Conservation (phyloP, 2,113 vertebrate genomes). For the Microcebus tavaratra region DNA sequence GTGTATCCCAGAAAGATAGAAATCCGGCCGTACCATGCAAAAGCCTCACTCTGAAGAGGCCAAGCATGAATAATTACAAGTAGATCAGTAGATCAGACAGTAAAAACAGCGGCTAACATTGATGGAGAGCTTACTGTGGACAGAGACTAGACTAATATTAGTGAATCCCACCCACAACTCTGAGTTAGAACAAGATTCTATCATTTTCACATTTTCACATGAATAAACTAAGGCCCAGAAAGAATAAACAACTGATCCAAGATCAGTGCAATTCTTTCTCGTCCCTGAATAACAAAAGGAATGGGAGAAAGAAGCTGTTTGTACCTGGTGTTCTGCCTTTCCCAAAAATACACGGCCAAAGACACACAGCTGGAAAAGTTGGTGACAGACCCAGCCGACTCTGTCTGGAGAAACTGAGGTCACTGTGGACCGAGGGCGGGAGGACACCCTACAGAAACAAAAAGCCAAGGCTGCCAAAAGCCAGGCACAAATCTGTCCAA, state of each 20-base stretch:
- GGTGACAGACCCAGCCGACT: neutral
- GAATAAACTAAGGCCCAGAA: neutral
- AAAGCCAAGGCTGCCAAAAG: slow-evolving; percentile 49
- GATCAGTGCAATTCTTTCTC: neutral
- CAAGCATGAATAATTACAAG: neutral
- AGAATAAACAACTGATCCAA: neutral
- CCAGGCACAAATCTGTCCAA: slow-evolving; percentile 76
- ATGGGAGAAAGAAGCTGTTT: neutral
- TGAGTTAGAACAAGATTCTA: neutral
- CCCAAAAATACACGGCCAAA: neutral
- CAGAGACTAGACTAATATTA: neutral
- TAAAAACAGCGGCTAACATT: neutral
- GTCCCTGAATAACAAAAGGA: neutral
- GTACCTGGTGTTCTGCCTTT: neutral
- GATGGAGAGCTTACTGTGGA: neutral
- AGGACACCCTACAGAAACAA: neutral
- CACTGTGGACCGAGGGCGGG: rapidly evolving
- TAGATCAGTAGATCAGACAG: neutral
- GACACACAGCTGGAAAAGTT: neutral
- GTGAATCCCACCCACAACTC: neutral
- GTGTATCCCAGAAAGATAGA: rapidly evolving
- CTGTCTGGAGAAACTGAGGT: neutral
- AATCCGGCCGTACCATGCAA: neutral
- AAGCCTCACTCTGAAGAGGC: neutral
- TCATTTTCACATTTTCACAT: neutral